These are phyloP conservation scores for Platyscapa corneri DNA, from an alignment of 1,140 invertebrate species.

Conservation along the genomic window DNA sequence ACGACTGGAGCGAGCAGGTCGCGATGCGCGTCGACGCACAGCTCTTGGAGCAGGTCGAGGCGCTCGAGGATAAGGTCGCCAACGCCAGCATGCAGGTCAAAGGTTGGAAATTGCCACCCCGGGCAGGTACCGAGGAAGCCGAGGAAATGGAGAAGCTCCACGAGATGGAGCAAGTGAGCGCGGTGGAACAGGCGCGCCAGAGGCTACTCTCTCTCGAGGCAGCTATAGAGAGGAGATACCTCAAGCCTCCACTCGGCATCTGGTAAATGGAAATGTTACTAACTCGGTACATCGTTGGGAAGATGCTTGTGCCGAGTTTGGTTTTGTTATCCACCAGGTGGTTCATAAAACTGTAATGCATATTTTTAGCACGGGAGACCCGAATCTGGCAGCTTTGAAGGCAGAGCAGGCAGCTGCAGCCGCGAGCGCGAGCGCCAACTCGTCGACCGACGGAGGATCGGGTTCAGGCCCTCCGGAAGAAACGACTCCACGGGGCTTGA, in stretches of 20 bases:
- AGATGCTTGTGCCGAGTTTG: too few species aligned
- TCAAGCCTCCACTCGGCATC: constrained; percentile 92
- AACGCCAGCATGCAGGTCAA: constrained; percentile 95
- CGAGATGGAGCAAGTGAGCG: constrained; percentile 77
- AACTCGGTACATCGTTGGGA: too few species aligned
- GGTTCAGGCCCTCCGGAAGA: constrained; percentile 64
- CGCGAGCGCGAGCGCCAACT: constrained; percentile 64
- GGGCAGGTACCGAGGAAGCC: constrained; percentile 77
- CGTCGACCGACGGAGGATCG: constrained; percentile 58
- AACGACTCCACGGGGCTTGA: constrained; percentile 80
- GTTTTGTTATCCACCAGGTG: too few species aligned
- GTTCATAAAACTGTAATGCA: too few species aligned
- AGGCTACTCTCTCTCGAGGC: constrained; percentile 89
- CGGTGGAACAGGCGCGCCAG: constrained; percentile 82
- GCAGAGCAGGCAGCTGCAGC: constrained; percentile 71
- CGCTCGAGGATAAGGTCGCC: constrained; percentile 92
- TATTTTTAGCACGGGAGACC: constrained; percentile 76
- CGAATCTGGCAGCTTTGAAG: constrained; percentile 75
- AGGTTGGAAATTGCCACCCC: constrained; percentile 86
- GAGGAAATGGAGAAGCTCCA: constrained; percentile 76
- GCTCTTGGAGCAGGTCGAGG: constrained; percentile 90
- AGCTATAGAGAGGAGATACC: constrained; percentile 92
- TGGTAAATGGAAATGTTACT: constrained; percentile 71
- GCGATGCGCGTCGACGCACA: constrained; percentile 87
- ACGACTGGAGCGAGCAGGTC: constrained; percentile 82